A percentile compares a stretch with the other conserved stretches of the same genome.
These are phyloP conservation scores for Lepus americanus DNA, from an alignment of 2,113 vertebrate species.

Conservation along the genomic window DNA sequence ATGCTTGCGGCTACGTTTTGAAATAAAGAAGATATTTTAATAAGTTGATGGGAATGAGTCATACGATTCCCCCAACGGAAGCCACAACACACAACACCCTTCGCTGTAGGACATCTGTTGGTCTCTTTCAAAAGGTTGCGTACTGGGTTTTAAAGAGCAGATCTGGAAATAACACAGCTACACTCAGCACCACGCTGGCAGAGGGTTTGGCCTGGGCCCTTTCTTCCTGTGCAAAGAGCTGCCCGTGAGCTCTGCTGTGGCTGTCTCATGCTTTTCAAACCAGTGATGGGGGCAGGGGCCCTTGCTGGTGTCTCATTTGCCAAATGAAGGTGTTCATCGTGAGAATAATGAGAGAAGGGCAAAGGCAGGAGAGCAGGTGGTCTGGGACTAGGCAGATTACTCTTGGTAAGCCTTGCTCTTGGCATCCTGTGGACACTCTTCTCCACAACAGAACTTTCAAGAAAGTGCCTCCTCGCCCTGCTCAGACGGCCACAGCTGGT, in stretches of 20 bases:
- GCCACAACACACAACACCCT: conserved; percentile 36
- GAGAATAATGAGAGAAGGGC: not conserved
- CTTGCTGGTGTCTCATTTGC: not conserved
- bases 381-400: not conserved
- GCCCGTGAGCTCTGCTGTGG: no score
- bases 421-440: not conserved
- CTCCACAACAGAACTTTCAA: not conserved
- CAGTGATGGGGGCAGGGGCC: not conserved
- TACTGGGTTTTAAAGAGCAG: not conserved
- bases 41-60: conserved; percentile 68
- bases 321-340: not conserved
- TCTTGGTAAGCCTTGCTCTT: conserved; percentile 6
- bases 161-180: conserved; percentile 44
- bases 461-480: not conserved
- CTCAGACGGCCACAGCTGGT: not conserved
- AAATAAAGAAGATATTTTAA: conserved; percentile 72
- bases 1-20: conserved; percentile 62
- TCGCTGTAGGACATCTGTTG: conserved; percentile 25
- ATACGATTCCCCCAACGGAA: conserved; percentile 31
- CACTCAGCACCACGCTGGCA: not conserved
- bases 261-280: not conserved
- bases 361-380: not conserved
- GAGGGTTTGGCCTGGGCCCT: not conserved
- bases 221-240: not conserved
- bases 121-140: conserved; percentile 52